Evolutionary conservation across 1,140 invertebrate species (phyloP).

Genomic region (Aphaenogaster ashmeadi): DNA sequence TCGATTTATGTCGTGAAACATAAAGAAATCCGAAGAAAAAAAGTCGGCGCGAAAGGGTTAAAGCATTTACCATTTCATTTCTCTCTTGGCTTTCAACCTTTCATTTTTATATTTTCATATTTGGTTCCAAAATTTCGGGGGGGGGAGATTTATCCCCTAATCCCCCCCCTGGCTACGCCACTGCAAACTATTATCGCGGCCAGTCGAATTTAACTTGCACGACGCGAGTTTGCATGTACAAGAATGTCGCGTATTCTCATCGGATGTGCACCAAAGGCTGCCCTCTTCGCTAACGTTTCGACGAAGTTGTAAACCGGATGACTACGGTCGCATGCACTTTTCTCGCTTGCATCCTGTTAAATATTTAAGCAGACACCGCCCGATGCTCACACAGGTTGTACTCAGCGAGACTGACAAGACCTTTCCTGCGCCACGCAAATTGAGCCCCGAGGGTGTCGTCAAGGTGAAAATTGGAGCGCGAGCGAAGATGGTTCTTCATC

Average conservation of each 20-base stretch:
- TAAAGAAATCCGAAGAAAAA: too few species aligned
- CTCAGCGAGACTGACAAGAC: conserved; percentile 39
- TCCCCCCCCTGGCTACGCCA: too few species aligned
- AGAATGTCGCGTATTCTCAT: background rate
- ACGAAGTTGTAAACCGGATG: background rate
- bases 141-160: too few species aligned
- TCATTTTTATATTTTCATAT: too few species aligned
- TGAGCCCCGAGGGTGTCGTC: conserved; percentile 73
- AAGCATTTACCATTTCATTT: too few species aligned
- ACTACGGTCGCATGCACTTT: background rate
- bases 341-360: conserved; percentile 51
- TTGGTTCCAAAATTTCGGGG: too few species aligned
- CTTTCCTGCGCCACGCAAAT: conserved; percentile 69
- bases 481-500: conserved; percentile 70
- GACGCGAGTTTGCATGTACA: background rate
- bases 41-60: too few species aligned
- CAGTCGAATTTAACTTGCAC: background rate
- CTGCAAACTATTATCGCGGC: background rate
- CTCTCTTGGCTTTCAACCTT: too few species aligned
- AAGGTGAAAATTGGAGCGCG: conserved; percentile 70
- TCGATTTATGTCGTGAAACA: too few species aligned
- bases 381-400: conserved; percentile 39
- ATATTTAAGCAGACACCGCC: conserved; percentile 67
- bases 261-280: background rate
- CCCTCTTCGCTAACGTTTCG: background rate